Base-by-base conservation (phyloP, 1,140 invertebrate genomes). In the Pseudomyrmex dendroicus region DNA sequence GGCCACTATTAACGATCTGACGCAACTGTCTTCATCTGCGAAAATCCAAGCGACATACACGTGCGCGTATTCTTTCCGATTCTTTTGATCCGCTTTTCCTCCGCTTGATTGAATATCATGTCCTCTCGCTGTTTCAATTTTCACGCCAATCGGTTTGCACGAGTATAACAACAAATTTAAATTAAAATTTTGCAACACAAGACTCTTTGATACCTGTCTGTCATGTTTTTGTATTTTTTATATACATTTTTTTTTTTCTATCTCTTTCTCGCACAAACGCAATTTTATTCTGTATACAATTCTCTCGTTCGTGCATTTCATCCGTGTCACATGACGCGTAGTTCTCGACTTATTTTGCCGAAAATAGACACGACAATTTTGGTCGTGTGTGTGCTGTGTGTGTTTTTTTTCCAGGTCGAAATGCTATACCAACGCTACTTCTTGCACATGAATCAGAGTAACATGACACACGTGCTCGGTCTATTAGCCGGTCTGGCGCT, bases 401-500 rank as follows among this genome's bases (percentile, higher is more conserved):
- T 35, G 35, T 35, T 54, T 72, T 13, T 50, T 2, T 92, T 92
- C 20, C 94, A 98, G 96, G 97, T 98, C 89, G 98, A 98, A 94
- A 97, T 97, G 95, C 93, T 98, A 63, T 98, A 98, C 94, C 98
- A 98, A 93, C 95, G 98, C 61, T 99, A 99, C 94, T 98, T 98
- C 92, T 95, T 98, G 73, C 97, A 98, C 80, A 97, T 98, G 96
- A 98, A 98, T 95, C 98, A 98, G 94, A 97, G 96, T 87, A 98
- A 98, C 93, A 96, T 98, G 95, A 98, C 97, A 1, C 96, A 97
- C 89, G 95, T 98, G 56, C 95, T 98, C 70, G 96, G 96, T 5
- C 95, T 98, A 35, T 93, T 98, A 13, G 95, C 97, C 54, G 95
- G 96, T 3, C 94, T 98, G 52, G 95, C 96, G 54, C 83, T 97